A percentile compares a stretch with the other conserved stretches of the same genome.
phyloP scores from a whole-genome alignment of 2,888 invertebrate species.

The Microctonus brassicae region DNA sequence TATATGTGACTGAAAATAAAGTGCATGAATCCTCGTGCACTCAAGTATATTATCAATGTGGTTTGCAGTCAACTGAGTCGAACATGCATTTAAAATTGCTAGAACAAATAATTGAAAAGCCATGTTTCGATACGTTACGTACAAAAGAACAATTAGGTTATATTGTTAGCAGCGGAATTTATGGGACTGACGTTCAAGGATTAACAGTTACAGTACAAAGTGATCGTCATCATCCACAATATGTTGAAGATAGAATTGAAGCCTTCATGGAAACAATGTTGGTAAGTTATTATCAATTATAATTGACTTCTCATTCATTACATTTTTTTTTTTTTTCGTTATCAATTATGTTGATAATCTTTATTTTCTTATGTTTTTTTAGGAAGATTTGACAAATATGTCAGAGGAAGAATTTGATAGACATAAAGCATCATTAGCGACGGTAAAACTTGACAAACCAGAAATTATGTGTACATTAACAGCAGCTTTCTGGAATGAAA shows the following conservation, averaged over 20 bases:
- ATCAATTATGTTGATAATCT: constrained; percentile 36
- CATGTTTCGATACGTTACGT: constrained; percentile 90
- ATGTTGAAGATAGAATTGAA: constrained; percentile 89
- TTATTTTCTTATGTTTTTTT: constrained; percentile 48
- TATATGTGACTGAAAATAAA: constrained; percentile 83
- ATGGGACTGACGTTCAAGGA: constrained; percentile 88
- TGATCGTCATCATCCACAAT: constrained; percentile 82
- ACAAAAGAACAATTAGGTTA: constrained; percentile 96
- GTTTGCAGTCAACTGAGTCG: constrained; percentile 78
- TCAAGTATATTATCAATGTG: constrained; percentile 89
- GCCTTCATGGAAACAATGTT: constrained; percentile 84
- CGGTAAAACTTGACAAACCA: constrained; percentile 89
- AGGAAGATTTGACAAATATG: constrained; percentile 83
- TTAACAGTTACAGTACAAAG: constrained; percentile 85
- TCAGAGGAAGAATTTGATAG: constrained; percentile 83
- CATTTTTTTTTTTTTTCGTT: no score
- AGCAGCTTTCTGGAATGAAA: constrained; percentile 86
- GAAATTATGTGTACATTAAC: constrained; percentile 85
- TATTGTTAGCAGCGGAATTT: constrained; percentile 92
- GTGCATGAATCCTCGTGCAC: constrained; percentile 91
- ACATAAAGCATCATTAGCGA: constrained; percentile 86
- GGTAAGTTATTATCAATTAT: constrained; percentile 71
- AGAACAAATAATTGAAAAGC: constrained; percentile 89
- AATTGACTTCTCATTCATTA: background rate
- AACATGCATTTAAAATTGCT: constrained; percentile 90